Base-by-base conservation (phyloP, 2,797 vertebrate species). In the Emys orbicularis region DNA sequence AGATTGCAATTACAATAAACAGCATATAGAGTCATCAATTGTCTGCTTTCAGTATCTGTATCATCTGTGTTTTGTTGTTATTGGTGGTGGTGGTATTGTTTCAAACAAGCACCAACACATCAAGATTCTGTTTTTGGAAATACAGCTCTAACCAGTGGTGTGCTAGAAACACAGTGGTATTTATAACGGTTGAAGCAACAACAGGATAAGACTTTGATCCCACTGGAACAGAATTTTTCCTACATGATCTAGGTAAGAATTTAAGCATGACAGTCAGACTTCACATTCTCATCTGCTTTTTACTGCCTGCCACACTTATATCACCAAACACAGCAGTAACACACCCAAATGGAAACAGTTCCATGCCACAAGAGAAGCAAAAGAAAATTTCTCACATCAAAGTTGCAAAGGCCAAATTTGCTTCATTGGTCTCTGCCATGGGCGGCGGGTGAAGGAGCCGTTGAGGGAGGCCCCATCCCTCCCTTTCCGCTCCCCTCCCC, bases 21-120 rank as follows among this genome's bases (percentile, higher is more conserved):
- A 37, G 94, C 86, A 0, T 13, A 90, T 88, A 97, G 92, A 93
- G 96, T 95, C 97, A 96, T 92, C 96, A 91, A 25, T 93, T 61
- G 94, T 90, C 74, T 80, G 37, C 49, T 86, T 47, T 83, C 88
- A 93, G 94, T 91, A 97, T 31, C 65, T 88, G 34, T 91, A 89
- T 68, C 61, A 19, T 21, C 59, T 1, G 23, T 87, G 6, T 72
- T 25, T 31, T 50, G 50, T 2, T 50, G 50, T 2, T 50, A 50
- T 5, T 4, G 16, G 0, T 50, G 50, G 15, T 4, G 16, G 0
- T 37, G 37, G 37, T 37, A 37, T 37, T 13, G 49, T 83, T 87
- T 65, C n/a, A 54, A 72, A 59, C 13, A 80, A 56, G 53, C 56
- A 84, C 34, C 4, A 37, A 2, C 9, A 74, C 11, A 1, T 49